A percentile compares a stretch with the other conserved stretches of the same genome.
Conservation (phyloP, 2,797 vertebrate species). For the Aplochiton taeniatus region DNA sequence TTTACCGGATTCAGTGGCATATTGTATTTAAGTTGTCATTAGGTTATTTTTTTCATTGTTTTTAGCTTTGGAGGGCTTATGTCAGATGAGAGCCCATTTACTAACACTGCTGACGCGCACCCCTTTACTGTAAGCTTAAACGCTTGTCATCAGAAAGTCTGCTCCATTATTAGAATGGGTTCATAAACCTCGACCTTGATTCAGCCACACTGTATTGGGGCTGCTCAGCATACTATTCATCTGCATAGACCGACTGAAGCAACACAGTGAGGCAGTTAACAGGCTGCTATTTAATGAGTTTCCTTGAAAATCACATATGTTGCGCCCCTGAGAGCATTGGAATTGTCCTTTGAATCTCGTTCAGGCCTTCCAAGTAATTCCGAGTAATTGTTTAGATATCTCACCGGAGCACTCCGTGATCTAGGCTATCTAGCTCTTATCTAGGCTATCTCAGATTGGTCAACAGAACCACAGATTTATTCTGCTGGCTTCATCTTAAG, state of each 20-base stretch:
- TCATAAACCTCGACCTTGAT: slow-evolving; percentile 34
- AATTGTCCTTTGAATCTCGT: slow-evolving; percentile 19
- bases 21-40: too few species aligned
- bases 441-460: background rate
- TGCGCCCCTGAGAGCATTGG: slow-evolving; percentile 21
- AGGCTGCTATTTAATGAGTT: slow-evolving; percentile 63
- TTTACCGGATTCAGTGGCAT: too few species aligned
- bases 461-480: background rate
- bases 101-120: background rate
- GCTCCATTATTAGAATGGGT: slow-evolving; percentile 34
- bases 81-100: slow-evolving; percentile 15
- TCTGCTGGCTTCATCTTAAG: slow-evolving; percentile 3
- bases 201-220: slow-evolving; percentile 29
- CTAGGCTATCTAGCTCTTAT: too few species aligned
- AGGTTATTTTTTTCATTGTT: background rate
- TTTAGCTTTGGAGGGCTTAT: slow-evolving; percentile 16
- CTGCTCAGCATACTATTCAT: slow-evolving; percentile 39
- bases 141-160: slow-evolving; percentile 2
- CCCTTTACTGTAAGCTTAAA: background rate
- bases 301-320: slow-evolving; percentile 39
- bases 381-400: slow-evolving; percentile 27
- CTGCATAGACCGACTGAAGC: slow-evolving; percentile 39
- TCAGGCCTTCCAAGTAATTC: slow-evolving; percentile 32
- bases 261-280: slow-evolving; percentile 51
- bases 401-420: slow-evolving; percentile 2